Conservation (phyloP, 2,888 invertebrate genomes). For the Gonocerus acuteangulatus region DNA sequence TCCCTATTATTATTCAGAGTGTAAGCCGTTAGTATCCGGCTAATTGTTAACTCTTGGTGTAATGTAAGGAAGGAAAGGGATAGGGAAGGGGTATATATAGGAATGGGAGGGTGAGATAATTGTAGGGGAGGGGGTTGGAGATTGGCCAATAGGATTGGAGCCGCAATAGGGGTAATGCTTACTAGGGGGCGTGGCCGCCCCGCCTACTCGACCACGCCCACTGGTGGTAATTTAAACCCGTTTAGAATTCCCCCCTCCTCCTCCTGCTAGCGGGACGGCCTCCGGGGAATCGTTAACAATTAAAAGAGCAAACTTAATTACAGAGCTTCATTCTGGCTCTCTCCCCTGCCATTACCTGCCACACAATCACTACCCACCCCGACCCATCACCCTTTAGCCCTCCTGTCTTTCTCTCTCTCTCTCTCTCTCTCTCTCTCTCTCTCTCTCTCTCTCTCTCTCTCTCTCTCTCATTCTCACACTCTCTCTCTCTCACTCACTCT, state of each 20-base stretch:
- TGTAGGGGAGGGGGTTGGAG: neutral
- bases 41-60: constrained; percentile 23
- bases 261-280: constrained; percentile 6
- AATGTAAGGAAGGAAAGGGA: constrained; percentile 15
- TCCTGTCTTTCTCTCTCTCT: neutral
- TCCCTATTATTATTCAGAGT: constrained; percentile 21
- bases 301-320: constrained; percentile 30
- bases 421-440: neutral
- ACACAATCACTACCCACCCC: constrained; percentile 20
- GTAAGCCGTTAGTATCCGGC: constrained; percentile 18
- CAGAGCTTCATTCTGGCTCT: constrained; percentile 26
- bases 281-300: constrained; percentile 33
- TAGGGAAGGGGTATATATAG: neutral
- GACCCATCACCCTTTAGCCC: constrained; percentile 16
- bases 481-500: constrained; percentile 19
- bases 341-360: constrained; percentile 23
- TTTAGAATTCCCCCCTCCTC: constrained; percentile 28
- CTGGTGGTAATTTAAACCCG: constrained; percentile 34
- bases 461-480: too few relatives aligned
- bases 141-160: neutral
- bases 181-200: constrained; percentile 27
- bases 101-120: neutral
- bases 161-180: constrained; percentile 6
- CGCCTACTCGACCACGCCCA: constrained; percentile 35
- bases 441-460: neutral